These are phyloP conservation scores for Orientallactaga sibirica DNA, from an alignment of 2,797 vertebrate species.

Conservation along the genomic window DNA sequence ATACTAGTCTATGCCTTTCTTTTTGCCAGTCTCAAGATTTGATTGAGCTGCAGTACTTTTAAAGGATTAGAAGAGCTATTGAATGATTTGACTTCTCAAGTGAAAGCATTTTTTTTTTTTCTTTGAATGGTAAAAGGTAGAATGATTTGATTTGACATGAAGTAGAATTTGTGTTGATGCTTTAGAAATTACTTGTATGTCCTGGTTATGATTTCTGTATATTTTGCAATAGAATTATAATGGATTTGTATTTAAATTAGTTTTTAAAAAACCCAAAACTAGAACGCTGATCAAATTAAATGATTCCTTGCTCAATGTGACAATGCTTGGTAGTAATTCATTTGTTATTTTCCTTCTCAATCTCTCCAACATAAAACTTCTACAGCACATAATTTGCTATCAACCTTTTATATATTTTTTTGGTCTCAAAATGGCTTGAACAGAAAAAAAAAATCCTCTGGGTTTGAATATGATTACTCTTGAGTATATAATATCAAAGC, in stretches of 20 bases:
- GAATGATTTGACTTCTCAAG: constrained; percentile 70
- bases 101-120: constrained; percentile 31
- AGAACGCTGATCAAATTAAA: constrained; percentile 54
- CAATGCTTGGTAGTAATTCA: constrained; percentile 26
- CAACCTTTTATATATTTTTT: constrained; percentile 3
- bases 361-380: background rate
- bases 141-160: constrained; percentile 51
- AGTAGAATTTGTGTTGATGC: constrained; percentile 64
- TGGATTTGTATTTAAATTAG: constrained; percentile 51
- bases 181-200: constrained; percentile 61
- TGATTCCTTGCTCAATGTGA: constrained; percentile 55
- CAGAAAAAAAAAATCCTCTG: background rate
- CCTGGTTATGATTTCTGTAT: constrained; percentile 51
- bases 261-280: background rate
- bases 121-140: constrained; percentile 33
- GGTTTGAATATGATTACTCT: constrained; percentile 20
- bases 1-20: constrained; percentile 71
- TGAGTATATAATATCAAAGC: constrained; percentile 49
- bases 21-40: constrained; percentile 72
- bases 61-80: constrained; percentile 56
- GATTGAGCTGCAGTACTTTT: constrained; percentile 66
- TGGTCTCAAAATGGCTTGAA: constrained; percentile 39
- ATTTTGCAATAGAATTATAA: constrained; percentile 62
- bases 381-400: constrained; percentile 28
- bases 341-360: constrained; percentile 53